Percentiles rank a stretch among this genome's conserved stretches.
phyloP scores from a whole-genome alignment of 2,797 vertebrate genomes.

The Todus mexicanus region DNA sequence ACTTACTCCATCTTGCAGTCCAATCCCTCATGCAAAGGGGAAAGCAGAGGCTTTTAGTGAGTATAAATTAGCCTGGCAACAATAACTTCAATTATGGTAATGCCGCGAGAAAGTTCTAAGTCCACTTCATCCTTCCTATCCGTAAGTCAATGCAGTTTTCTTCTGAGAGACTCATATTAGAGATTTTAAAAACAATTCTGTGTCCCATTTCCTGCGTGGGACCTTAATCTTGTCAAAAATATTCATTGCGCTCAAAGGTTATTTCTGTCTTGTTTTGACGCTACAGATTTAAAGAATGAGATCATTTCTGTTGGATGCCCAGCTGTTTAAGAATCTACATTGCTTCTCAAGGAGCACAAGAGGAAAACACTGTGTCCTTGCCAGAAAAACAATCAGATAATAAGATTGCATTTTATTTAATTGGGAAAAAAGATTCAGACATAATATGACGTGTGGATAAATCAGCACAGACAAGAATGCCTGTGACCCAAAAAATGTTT shows the following conservation, averaged over 20 bases:
- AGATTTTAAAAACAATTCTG: not conserved
- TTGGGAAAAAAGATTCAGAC: not conserved
- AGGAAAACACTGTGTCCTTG: constrained; percentile 13
- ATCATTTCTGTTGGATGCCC: constrained; percentile 26
- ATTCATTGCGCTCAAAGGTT: not conserved
- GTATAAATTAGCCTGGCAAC: not conserved
- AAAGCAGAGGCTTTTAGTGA: not conserved
- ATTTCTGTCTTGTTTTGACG: constrained; percentile 49
- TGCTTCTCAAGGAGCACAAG: not conserved
- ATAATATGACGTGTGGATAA: not conserved
- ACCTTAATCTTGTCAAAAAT: constrained; percentile 2
- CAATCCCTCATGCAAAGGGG: not conserved
- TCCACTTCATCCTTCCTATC: not conserved
- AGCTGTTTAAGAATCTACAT: constrained; percentile 26
- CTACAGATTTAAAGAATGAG: constrained; percentile 38
- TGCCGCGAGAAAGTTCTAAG: not conserved
- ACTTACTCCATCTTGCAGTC: not conserved
- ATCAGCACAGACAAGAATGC: not conserved
- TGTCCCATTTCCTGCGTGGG: not conserved
- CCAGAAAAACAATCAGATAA: constrained; percentile 10
- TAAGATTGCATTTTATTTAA: not conserved
- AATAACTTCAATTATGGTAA: not conserved
- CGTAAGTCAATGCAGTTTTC: not conserved
- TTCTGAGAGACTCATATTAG: not conserved
- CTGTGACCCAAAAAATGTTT: not conserved